phyloP scores from a whole-genome alignment of 2,888 invertebrate species.

The Archips xylosteana region DNA sequence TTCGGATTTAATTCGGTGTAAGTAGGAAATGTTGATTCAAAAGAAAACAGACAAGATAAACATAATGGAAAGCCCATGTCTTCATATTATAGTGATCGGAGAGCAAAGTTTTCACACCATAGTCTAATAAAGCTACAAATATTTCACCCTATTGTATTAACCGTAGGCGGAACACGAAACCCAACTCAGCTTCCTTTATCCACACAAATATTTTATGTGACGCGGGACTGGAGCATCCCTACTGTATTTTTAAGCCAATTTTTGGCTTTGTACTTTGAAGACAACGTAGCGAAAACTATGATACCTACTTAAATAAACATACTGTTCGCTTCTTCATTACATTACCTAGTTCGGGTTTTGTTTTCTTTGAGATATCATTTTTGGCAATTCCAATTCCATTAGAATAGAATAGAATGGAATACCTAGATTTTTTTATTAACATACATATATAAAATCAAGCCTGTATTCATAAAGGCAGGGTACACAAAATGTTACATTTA shows the following conservation, averaged over 20 bases:
- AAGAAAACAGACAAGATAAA: not conserved
- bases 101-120: not conserved
- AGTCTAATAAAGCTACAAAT: conserved; percentile 3
- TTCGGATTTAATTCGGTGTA: no score
- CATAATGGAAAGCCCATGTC: not conserved
- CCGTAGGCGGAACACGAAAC: not conserved
- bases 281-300: not conserved
- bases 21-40: no score
- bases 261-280: conserved; percentile 8
- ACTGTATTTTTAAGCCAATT: conserved; percentile 9
- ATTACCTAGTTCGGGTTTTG: not conserved
- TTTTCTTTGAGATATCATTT: no score
- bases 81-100: not conserved
- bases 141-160: not conserved
- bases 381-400: no score
- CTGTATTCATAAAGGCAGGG: no score
- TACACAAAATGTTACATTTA: no score
- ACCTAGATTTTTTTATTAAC: no score
- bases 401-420: no score
- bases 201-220: conserved; percentile 22
- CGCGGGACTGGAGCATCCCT: not conserved
- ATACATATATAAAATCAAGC: no score
- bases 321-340: not conserved
- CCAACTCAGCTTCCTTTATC: conserved; percentile 18
- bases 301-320: not conserved